These are phyloP conservation scores for Drosophila mettleri DNA, from an alignment of 2,888 invertebrate species.

Conservation along the genomic window DNA sequence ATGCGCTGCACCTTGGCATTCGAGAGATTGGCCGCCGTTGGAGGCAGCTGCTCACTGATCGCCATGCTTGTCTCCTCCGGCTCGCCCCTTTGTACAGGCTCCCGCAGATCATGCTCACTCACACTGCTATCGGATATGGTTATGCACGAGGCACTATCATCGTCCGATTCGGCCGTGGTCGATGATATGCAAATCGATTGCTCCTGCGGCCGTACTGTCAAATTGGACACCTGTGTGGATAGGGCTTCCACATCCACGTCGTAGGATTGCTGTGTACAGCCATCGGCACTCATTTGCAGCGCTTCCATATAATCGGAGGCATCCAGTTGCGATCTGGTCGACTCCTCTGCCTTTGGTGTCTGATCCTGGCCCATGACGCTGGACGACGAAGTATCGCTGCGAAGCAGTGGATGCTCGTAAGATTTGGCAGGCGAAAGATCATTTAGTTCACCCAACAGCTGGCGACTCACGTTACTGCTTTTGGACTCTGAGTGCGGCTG, in stretches of 20 bases:
- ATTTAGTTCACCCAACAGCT: slow-evolving; percentile 60
- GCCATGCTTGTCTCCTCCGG: slow-evolving; percentile 42
- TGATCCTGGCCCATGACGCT: slow-evolving; percentile 14
- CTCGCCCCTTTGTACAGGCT: not conserved
- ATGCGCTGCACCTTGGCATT: slow-evolving; percentile 74
- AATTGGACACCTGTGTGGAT: slow-evolving; percentile 64
- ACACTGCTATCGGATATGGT: slow-evolving; percentile 62
- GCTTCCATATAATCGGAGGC: slow-evolving; percentile 76
- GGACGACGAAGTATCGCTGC: slow-evolving; percentile 41
- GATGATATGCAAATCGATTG: slow-evolving; percentile 55
- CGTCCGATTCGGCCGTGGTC: slow-evolving; percentile 37
- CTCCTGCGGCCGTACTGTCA: slow-evolving; percentile 56
- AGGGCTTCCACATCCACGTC: slow-evolving; percentile 60
- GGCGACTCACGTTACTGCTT: slow-evolving; percentile 62
- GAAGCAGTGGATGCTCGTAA: slow-evolving; percentile 56
- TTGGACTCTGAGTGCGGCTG: slow-evolving; percentile 1
- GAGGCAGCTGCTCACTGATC: slow-evolving; percentile 34
- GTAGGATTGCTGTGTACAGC: slow-evolving; percentile 45
- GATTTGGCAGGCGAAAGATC: slow-evolving; percentile 16
- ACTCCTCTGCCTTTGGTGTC: slow-evolving; percentile 6
- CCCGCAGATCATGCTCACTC: slow-evolving; percentile 45
- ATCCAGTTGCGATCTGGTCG: slow-evolving; percentile 11
- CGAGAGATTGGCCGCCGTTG: slow-evolving; percentile 19
- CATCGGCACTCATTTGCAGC: slow-evolving; percentile 68
- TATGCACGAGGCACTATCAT: slow-evolving; percentile 45